Conservation (phyloP, 2,888 invertebrate species). For the Leucophenga montana region DNA sequence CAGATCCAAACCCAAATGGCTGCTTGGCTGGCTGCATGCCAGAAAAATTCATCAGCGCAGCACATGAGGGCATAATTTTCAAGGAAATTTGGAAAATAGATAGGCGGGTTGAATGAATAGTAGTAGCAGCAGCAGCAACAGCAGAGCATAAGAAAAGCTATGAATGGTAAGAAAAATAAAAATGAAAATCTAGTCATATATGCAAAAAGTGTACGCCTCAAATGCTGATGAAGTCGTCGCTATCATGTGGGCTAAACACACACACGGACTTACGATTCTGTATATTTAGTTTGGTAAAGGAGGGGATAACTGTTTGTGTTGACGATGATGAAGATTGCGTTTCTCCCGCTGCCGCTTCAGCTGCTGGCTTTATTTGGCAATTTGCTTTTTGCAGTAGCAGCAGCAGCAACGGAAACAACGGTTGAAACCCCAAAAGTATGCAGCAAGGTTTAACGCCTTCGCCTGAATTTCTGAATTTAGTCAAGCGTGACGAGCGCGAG, state of each 20-base stretch:
- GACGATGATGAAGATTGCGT: conserved; percentile 2
- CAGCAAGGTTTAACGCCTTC: conserved; percentile 19
- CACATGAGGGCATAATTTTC: conserved; percentile 50
- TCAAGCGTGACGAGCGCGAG: neutral
- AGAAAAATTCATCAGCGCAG: conserved; percentile 62
- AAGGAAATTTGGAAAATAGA: conserved; percentile 13
- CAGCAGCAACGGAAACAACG: too few species aligned
- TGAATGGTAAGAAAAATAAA: neutral
- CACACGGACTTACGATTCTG: too few species aligned
- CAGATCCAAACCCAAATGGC: neutral
- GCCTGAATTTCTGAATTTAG: conserved; percentile 15
- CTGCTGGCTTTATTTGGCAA: neutral
- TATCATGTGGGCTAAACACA: neutral
- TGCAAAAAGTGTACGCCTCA: neutral
- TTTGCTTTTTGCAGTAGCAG: too few species aligned
- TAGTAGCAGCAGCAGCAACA: neutral
- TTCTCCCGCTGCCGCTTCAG: neutral
- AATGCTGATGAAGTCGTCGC: conserved; percentile 6
- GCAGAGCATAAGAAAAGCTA: conserved; percentile 1
- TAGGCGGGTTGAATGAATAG: neutral
- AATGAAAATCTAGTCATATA: neutral
- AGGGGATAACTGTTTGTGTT: neutral
- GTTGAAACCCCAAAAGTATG: neutral
- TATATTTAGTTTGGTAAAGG: too few species aligned
- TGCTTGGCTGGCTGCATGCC: conserved; percentile 51